These are phyloP conservation scores for Chauna torquata DNA, from an alignment of 2,113 vertebrate genomes.

Conservation along the genomic window DNA sequence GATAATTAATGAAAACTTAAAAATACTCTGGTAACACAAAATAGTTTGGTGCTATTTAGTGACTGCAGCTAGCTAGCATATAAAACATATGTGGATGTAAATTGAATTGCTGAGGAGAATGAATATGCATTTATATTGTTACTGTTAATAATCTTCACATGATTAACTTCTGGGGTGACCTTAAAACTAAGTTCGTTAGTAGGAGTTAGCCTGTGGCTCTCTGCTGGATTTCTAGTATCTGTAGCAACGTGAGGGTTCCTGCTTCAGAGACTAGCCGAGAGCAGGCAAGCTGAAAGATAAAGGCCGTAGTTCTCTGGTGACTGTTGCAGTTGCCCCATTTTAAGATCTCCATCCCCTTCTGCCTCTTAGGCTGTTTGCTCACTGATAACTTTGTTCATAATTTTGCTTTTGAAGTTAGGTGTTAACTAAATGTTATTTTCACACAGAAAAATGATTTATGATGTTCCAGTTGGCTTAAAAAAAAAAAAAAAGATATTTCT, in stretches of 20 bases:
- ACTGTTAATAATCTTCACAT: neutral
- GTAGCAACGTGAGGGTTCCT: neutral
- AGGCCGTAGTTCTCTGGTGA: neutral
- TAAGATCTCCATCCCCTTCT: neutral
- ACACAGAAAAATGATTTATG: neutral
- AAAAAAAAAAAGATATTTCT: neutral
- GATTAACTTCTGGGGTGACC: conserved; percentile 43
- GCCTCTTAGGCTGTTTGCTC: neutral
- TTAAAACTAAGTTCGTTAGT: conserved; percentile 57
- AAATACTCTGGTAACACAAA: neutral
- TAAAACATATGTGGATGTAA: neutral
- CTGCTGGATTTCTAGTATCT: neutral
- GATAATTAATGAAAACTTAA: conserved; percentile 8
- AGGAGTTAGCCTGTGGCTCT: neutral
- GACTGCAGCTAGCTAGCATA: neutral
- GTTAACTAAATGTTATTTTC: neutral
- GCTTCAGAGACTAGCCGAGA: neutral
- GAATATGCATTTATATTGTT: neutral
- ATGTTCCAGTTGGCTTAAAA: neutral
- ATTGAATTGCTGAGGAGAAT: neutral
- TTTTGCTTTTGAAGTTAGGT: neutral
- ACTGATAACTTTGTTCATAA: neutral
- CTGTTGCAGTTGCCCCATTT: neutral
- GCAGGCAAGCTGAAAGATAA: neutral
- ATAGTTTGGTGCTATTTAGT: neutral